Percentiles rank a stretch among this genome's conserved stretches.
phyloP scores from a whole-genome alignment of 2,888 invertebrate genomes.

The Hyposoter didymator region DNA sequence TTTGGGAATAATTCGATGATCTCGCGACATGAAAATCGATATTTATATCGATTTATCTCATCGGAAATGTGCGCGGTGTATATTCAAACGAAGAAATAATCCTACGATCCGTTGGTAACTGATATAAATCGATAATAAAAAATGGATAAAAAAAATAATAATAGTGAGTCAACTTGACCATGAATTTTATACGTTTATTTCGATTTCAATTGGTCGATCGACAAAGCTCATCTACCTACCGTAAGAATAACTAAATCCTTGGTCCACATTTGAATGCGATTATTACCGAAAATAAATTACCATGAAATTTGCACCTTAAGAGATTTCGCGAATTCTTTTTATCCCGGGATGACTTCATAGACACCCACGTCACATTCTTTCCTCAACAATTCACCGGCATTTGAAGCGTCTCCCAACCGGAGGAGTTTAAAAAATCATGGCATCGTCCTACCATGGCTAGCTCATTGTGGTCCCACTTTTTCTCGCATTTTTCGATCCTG shows the following conservation, averaged over 20 bases:
- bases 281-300: constrained; percentile 26
- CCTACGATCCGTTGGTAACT: neutral
- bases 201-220: constrained; percentile 7
- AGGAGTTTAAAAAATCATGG: neutral
- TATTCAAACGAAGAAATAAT: neutral
- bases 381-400: neutral
- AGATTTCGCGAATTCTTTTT: constrained; percentile 18
- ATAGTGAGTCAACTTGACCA: constrained; percentile 15
- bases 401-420: neutral
- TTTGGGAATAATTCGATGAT: neutral
- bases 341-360: constrained; percentile 19
- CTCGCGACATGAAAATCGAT: neutral
- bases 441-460: too few relatives aligned
- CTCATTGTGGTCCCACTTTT: neutral
- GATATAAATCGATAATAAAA: constrained; percentile 18
- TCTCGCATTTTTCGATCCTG: neutral
- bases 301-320: constrained; percentile 21
- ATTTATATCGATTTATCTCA: neutral
- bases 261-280: constrained; percentile 42
- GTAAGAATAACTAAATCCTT: constrained; percentile 29
- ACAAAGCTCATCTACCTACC: constrained; percentile 17
- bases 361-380: constrained; percentile 8
- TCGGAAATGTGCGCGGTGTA: neutral
- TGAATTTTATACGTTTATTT: constrained; percentile 19
- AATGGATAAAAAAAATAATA: neutral